Evolutionary conservation across 2,797 vertebrate genomes (phyloP).

Genomic region (Antennarius maculatus): DNA sequence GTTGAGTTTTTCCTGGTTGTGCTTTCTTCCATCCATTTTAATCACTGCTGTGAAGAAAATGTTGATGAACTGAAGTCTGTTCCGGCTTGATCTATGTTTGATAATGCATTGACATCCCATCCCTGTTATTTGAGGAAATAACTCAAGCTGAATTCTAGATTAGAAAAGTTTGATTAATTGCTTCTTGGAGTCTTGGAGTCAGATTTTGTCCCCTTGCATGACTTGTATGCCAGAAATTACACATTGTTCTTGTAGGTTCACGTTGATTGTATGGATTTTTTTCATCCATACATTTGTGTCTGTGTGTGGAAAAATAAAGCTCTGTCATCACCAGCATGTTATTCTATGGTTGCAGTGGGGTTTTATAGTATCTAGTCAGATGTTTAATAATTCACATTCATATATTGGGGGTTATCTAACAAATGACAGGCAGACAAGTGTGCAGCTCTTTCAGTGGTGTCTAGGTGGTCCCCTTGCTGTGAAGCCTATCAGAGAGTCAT

Average conservation of each 20-base stretch:
- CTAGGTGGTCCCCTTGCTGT: constrained; percentile 53
- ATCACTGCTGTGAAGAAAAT: constrained; percentile 30
- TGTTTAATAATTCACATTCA: constrained; percentile 74
- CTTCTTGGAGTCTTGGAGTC: constrained; percentile 26
- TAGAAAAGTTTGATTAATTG: constrained; percentile 71
- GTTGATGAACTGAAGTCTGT: constrained; percentile 52
- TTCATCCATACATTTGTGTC: constrained; percentile 5
- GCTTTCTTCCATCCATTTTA: constrained; percentile 45
- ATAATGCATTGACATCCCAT: constrained; percentile 68
- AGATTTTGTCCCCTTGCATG: constrained; percentile 15
- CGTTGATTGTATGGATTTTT: constrained; percentile 4
- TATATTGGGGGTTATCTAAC: constrained; percentile 70
- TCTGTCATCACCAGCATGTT: constrained; percentile 22
- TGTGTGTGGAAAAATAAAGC: constrained; percentile 7
- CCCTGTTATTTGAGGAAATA: constrained; percentile 76
- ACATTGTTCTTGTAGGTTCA: constrained; percentile 5
- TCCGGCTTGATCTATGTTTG: constrained; percentile 61
- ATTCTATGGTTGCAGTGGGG: constrained; percentile 33
- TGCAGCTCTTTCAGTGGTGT: constrained; percentile 54
- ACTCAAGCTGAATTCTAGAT: constrained; percentile 74
- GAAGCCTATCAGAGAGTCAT: constrained; percentile 63
- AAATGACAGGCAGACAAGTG: constrained; percentile 57
- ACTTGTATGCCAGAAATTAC: constrained; percentile 27
- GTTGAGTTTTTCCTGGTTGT: constrained; percentile 28
- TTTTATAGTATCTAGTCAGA: constrained; percentile 64